Evolutionary conservation across 2,888 invertebrate species (phyloP).

Genomic region (Tanytarsus gracilentus): DNA sequence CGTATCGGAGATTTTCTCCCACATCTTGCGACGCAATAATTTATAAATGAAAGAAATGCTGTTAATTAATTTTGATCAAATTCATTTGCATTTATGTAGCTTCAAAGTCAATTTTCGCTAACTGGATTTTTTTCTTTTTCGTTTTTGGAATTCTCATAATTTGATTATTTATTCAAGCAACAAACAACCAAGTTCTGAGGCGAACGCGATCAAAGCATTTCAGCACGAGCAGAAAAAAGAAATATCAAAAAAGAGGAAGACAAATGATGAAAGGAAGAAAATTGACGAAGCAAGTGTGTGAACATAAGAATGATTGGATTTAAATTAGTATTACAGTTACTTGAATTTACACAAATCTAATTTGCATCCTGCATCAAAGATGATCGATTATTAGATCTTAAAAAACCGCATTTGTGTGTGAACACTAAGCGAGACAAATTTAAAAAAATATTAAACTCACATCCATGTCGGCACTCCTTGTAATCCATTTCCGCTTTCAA

Average conservation of each 20-base stretch:
- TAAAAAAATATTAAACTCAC: conserved; percentile 40
- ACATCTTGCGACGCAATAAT: too few species aligned
- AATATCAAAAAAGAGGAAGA: not conserved
- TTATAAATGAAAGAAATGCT: too few species aligned
- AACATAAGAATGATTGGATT: conserved; percentile 25
- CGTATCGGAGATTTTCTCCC: too few species aligned
- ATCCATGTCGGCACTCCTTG: conserved; percentile 43
- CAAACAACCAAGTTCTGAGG: conserved; percentile 10
- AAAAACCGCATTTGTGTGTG: too few species aligned
- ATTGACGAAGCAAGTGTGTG: conserved; percentile 10
- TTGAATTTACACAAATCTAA: not conserved
- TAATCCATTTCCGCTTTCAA: conserved; percentile 36
- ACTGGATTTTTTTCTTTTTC: not conserved
- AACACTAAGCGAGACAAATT: too few species aligned
- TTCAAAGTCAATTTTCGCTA: not conserved
- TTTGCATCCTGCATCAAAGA: too few species aligned
- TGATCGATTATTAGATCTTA: too few species aligned
- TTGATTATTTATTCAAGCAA: conserved; percentile 27
- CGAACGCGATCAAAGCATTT: conserved; percentile 25
- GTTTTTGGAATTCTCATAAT: conserved; percentile 3
- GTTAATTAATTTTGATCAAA: not conserved
- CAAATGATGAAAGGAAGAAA: not conserved
- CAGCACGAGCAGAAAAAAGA: conserved; percentile 11
- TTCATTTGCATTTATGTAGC: not conserved
- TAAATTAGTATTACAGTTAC: conserved; percentile 13